phyloP scores from a whole-genome alignment of 30 jellyfish, hydroid and myxozoan species.

The Clytia hemisphaerica region DNA sequence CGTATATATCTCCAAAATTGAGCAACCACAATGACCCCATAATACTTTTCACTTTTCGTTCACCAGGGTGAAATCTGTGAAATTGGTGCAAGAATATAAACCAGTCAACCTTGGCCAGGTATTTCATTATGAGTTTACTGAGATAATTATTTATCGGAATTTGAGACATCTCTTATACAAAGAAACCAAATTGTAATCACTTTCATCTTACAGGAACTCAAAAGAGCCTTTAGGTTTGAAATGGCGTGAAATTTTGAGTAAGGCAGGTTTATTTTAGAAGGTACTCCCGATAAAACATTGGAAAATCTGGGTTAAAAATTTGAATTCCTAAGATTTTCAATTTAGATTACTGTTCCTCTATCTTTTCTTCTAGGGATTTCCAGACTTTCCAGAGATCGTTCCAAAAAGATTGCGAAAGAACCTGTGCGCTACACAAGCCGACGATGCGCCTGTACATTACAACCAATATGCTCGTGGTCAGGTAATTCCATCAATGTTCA shows the following conservation, averaged over 20 bases:
- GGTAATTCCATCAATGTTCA: no score
- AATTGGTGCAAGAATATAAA: constrained; percentile 44
- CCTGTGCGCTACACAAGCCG: constrained; percentile 62
- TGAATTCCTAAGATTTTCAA: not conserved
- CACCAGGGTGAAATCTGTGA: constrained; percentile 68
- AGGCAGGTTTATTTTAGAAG: no score
- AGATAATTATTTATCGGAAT: not conserved
- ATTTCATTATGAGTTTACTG: not conserved
- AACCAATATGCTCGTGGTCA: constrained; percentile 83
- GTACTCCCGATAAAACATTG: no score
- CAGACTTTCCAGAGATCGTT: constrained; percentile 70
- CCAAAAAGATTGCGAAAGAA: constrained; percentile 44
- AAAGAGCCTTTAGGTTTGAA: no score
- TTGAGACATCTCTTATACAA: no score
- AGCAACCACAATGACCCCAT: no score
- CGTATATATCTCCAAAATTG: not conserved
- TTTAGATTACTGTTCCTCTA: not conserved
- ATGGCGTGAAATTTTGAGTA: no score
- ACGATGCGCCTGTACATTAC: constrained; percentile 43
- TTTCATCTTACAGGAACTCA: no score
- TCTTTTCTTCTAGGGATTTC: constrained; percentile 60
- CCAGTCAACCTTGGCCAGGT: constrained; percentile 98
- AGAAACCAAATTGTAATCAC: no score
- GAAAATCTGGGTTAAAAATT: not conserved
- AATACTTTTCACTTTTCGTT: no score